Conservation (phyloP, 2,113 vertebrate genomes). For the Hypanus sabinus region DNA sequence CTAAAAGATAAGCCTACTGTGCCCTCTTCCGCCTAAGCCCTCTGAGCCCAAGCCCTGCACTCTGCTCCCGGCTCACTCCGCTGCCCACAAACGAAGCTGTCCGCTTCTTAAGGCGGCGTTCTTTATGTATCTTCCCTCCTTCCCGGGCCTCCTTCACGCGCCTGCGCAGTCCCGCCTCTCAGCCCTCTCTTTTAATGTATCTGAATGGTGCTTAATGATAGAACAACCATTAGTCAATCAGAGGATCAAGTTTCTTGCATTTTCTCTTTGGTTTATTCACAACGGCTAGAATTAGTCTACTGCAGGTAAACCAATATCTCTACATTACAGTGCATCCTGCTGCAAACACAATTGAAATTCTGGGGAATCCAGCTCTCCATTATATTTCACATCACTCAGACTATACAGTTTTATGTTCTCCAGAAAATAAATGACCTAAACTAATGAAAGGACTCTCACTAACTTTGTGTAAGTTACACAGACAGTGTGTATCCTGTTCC, state of each 20-base stretch:
- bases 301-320: background rate
- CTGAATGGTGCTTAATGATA: background rate
- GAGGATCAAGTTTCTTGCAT: background rate
- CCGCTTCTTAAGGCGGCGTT: too few relatives aligned
- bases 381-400: background rate
- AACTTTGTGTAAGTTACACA: background rate
- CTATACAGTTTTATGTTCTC: background rate
- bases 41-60: too few relatives aligned
- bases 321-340: background rate
- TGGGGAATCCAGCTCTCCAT: background rate
- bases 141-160: too few relatives aligned
- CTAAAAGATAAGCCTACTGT: too few relatives aligned
- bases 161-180: too few relatives aligned
- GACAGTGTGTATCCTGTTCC: background rate
- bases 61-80: too few relatives aligned
- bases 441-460: background rate
- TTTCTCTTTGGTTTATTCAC: background rate
- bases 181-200: background rate
- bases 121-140: too few relatives aligned
- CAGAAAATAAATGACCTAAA: background rate
- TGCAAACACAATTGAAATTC: background rate
- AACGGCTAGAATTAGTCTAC: too few relatives aligned
- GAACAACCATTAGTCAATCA: background rate
- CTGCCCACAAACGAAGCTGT: too few relatives aligned
- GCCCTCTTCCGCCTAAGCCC: too few relatives aligned